These are phyloP conservation scores for Podargus strigoides DNA, from an alignment of 2,797 vertebrate genomes.

Conservation along the genomic window DNA sequence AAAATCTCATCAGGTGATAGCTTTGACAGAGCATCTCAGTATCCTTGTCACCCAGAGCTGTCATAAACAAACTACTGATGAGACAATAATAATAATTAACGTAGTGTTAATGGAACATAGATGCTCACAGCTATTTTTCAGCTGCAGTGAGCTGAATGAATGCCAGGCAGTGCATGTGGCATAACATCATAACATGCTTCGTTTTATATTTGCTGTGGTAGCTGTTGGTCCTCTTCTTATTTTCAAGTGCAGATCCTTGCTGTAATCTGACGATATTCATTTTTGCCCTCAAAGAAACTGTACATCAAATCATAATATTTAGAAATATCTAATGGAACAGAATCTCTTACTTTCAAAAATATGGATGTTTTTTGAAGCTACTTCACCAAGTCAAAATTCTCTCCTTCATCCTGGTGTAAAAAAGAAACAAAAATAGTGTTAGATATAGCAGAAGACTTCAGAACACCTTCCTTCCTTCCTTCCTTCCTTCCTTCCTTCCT, in stretches of 20 bases:
- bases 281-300: not conserved
- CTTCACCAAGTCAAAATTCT: not conserved
- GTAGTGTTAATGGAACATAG: conserved; percentile 69
- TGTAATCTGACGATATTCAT: not conserved
- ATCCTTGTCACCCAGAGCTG: conserved; percentile 74
- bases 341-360: not conserved
- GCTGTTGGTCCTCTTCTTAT: not conserved
- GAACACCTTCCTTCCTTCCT: not conserved
- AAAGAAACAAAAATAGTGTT: not conserved
- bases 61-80: conserved; percentile 76
- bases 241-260: not conserved
- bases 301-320: not conserved
- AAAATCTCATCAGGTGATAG: conserved; percentile 75
- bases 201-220: conserved; percentile 35
- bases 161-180: conserved; percentile 66
- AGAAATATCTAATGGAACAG: not conserved
- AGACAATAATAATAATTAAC: conserved; percentile 82
- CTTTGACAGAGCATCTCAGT: conserved; percentile 71
- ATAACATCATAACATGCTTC: conserved; percentile 43
- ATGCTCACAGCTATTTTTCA: conserved; percentile 74
- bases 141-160: conserved; percentile 73
- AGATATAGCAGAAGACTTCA: not conserved
- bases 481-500: no score
- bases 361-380: not conserved
- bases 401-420: not conserved